Base-by-base conservation (phyloP, 2,888 invertebrate genomes). In the Hetaerina titia region DNA sequence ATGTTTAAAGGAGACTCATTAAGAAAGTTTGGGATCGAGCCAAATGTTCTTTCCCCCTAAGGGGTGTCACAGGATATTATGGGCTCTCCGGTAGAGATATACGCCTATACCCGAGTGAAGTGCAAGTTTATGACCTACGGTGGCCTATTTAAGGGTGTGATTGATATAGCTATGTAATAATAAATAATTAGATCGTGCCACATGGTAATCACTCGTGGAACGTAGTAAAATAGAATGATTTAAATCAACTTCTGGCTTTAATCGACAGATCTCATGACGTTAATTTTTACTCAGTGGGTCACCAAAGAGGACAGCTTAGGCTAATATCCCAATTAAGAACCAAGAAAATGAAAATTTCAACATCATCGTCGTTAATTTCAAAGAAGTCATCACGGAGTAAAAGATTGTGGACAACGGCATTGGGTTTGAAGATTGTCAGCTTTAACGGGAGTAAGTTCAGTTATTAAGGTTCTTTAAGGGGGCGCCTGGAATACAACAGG, bases 1-100 rank as follows among this genome's bases (percentile, higher is more conserved):
- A 5, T 81, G 81, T 81, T 81, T 81, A 81, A 81, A 81, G 81
- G 81, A 81, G 31, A 31, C 31, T 81, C 81, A 81, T 81, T 81
- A 81, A 81, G 81, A 31, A 31, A 81, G 81, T 31, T 69, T 81
- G 81, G 81, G 31, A 81, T 25, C 22, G 81, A 81, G 81, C 81
- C 81, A 81, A 81, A n/a, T 31, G 31, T 15, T 81, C 31, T 25
- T 81, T 13, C 22, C 13, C 31, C 1, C 25, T 13, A 31, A 31
- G 25, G 13, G n/a, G 31, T 6, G 11, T 31, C 81, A 31, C 11
- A 81, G 81, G 81, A 81, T 81, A 81, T 22, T 5, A 8, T 13
- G 81, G 11, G 9, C 22, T n/a, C 25, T 8, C 81, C 31, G 31
- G 81, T 25, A 31, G 22, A 81, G 25, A 31, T 7, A 6, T 69